These are phyloP conservation scores for Sinocyclocheilus maitianheensis DNA, from an alignment of 2,113 vertebrate genomes.

Conservation along the genomic window DNA sequence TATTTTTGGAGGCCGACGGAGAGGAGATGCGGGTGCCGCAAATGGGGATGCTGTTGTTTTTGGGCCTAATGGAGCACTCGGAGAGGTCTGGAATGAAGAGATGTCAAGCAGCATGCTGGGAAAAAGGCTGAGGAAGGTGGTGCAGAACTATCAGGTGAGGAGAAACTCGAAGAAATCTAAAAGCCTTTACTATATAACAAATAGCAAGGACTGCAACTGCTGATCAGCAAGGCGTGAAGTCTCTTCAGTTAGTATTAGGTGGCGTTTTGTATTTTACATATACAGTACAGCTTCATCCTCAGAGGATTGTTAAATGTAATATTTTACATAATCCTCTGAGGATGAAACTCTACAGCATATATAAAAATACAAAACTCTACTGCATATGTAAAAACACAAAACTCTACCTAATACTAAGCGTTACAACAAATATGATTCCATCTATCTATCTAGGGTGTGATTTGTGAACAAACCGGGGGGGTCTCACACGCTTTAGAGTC, in stretches of 20 bases:
- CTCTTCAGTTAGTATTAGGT: slow-evolving; percentile 13
- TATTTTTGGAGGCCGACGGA: slow-evolving; percentile 64
- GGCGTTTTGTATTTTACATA: too few species aligned
- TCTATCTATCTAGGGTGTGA: background rate
- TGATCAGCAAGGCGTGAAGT: background rate
- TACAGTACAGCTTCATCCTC: too few species aligned
- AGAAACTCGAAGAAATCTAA: background rate
- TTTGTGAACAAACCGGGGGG: too few species aligned
- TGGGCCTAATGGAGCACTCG: slow-evolving; percentile 63
- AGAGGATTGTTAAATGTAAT: too few species aligned
- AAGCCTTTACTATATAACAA: background rate
- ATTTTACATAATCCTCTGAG: slow-evolving; percentile 10
- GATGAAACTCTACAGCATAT: background rate
- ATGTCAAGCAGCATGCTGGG: slow-evolving; percentile 78
- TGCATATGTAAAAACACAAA: too few species aligned
- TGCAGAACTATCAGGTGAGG: slow-evolving; percentile 78
- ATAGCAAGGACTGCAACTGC: background rate
- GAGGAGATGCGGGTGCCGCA: slow-evolving; percentile 58
- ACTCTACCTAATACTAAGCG: too few species aligned
- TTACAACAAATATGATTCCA: background rate
- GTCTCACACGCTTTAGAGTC: too few species aligned
- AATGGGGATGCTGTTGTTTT: slow-evolving; percentile 67
- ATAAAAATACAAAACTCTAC: too few species aligned
- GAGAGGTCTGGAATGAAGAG: slow-evolving; percentile 76
- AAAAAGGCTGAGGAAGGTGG: slow-evolving; percentile 74